Evolutionary conservation across 2,113 vertebrate species (phyloP).

Genomic region (Acinonyx jubatus): DNA sequence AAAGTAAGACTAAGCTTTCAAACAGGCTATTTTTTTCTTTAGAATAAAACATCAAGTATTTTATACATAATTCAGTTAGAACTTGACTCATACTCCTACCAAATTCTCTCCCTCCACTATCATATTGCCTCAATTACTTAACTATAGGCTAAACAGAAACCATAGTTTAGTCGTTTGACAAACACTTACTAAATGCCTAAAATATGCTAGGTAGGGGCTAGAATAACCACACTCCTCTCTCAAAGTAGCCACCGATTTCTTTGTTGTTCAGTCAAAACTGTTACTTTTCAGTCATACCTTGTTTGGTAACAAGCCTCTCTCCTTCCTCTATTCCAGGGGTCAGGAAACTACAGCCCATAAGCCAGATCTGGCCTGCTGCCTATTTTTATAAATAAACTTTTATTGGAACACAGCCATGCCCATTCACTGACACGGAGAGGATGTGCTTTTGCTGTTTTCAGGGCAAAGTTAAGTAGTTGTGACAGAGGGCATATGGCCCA

Average conservation of each 20-base stretch:
- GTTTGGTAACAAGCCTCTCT: not conserved
- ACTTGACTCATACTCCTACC: not conserved
- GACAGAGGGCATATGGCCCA: not conserved
- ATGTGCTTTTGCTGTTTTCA: not conserved
- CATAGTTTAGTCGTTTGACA: not conserved
- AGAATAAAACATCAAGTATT: not conserved
- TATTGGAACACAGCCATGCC: not conserved
- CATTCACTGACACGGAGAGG: not conserved
- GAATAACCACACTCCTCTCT: not conserved
- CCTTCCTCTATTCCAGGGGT: not conserved
- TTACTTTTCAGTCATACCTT: not conserved
- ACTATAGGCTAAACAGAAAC: not conserved
- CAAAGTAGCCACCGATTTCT: not conserved
- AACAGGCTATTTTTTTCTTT: not conserved
- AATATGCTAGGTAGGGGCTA: not conserved
- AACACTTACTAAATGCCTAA: not conserved
- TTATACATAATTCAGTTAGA: not conserved
- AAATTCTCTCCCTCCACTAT: not conserved
- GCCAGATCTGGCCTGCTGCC: not conserved
- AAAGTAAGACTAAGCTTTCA: slow-evolving; percentile 13
- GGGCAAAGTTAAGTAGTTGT: not conserved
- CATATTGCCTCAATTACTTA: not conserved
- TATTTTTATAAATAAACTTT: not conserved
- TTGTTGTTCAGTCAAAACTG: not conserved
- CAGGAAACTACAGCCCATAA: not conserved